These are phyloP conservation scores for Ferdinandea cuprea DNA, from an alignment of 2,888 invertebrate species.

Conservation along the genomic window DNA sequence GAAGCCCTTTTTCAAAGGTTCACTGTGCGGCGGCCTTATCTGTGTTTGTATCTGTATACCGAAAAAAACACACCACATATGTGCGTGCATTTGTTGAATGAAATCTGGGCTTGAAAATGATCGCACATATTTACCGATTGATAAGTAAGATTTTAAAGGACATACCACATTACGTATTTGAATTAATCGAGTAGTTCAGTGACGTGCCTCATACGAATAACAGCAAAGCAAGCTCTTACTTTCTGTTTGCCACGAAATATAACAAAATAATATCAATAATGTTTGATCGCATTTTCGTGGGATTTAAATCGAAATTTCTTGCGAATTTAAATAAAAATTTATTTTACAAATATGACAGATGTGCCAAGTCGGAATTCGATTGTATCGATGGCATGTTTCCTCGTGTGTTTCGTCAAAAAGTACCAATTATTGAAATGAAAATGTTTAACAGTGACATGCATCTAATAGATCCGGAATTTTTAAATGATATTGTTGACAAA, in stretches of 20 bases:
- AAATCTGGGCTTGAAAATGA: conserved; percentile 52
- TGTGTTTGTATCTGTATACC: conserved; percentile 44
- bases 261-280: conserved; percentile 44
- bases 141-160: conserved; percentile 63
- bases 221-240: neutral
- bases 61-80: conserved; percentile 46
- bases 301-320: conserved; percentile 70
- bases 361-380: conserved; percentile 75
- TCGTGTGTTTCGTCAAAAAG: conserved; percentile 76
- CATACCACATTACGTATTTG: conserved; percentile 31
- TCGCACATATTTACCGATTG: conserved; percentile 61
- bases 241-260: neutral
- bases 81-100: conserved; percentile 39
- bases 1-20: conserved; percentile 40
- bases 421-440: conserved; percentile 76
- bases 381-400: conserved; percentile 78
- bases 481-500: conserved; percentile 85
- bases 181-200: conserved; percentile 42
- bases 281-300: conserved; percentile 74
- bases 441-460: conserved; percentile 74
- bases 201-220: conserved; percentile 50
- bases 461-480: conserved; percentile 82
- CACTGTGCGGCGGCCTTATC: conserved; percentile 50
- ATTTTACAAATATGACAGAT: conserved; percentile 71
- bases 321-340: conserved; percentile 65